Base-by-base conservation (phyloP, 92 coral and sea anemone genomes). In the Micromussa lordhowensis region DNA sequence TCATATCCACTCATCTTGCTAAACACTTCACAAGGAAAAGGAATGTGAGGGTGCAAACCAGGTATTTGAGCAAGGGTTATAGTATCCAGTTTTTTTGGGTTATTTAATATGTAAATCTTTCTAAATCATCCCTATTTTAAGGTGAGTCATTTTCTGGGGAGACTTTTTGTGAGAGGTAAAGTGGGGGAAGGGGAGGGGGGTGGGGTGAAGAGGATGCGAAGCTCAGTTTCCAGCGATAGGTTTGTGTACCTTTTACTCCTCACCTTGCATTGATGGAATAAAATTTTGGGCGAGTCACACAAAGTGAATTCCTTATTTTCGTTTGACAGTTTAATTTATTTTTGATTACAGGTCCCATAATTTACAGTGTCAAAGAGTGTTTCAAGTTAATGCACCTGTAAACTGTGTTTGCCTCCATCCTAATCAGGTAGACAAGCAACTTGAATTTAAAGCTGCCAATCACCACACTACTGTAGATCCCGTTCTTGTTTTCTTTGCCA, bases 381-480 rank as follows among this genome's bases (percentile, higher is more conserved):
- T 94, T 81, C 99, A 97, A 96, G 98, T 97, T 5, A 97, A 97
- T 87, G 98, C 99, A 59, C 94, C 99, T 12, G 99, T 97, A 44
- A 97, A 96, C 86, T 97, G 99, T 93, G 98, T 97, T 59, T 94
- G 96, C 81, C 99, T 97, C 73, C 99, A 97, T 75, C 99, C 99
- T 77, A 97, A 97, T 49, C 99, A 97, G 95, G 99, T 96, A 35
- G 86, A 40, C 31, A 40, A 24, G 3, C 55, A 61, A 19, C 64
- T 58, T 58, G 22, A 18, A 22, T 58, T 16, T 55, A 54, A 54
- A 54, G 59, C 18, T 15, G 3, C 14, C n/a, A 61, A 58, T 19
- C 22, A n/a, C n/a, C n/a, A 61, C 0, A 7, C 2, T 55, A 17
- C 22, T 55, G 61, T 4, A 5, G 26, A 24, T 61, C 14, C 30